Percentiles rank a stretch among this genome's conserved stretches.
phyloP scores from a whole-genome alignment of 2,888 invertebrate genomes.

The Dyspetes luteomarginatus region DNA sequence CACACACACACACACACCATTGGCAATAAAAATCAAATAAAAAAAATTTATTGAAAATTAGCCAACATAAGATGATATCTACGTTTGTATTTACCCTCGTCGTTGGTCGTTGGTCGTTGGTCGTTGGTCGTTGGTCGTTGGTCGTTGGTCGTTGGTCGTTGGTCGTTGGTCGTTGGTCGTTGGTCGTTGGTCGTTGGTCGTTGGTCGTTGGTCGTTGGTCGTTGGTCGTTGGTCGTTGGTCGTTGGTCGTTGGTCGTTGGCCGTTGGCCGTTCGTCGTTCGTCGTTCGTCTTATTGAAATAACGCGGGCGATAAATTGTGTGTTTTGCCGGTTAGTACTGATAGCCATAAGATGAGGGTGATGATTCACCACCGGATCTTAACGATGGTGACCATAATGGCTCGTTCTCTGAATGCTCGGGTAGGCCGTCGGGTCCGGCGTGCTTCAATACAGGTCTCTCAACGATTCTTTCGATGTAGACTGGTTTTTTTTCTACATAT shows the following conservation, averaged over 20 bases:
- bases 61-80: not conserved
- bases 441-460: constrained; percentile 78
- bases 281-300: too few relatives aligned
- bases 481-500: constrained; percentile 80
- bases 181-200: too few relatives aligned
- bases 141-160: not conserved
- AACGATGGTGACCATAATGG: constrained; percentile 73
- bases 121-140: not conserved
- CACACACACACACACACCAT: constrained; percentile 40
- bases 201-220: too few relatives aligned
- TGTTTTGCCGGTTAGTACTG: constrained; percentile 11
- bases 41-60: constrained; percentile 46
- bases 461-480: constrained; percentile 78
- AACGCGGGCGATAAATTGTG: not conserved
- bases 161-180: not conserved
- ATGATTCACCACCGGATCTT: too few relatives aligned
- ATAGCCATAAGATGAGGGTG: constrained; percentile 76
- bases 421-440: not conserved
- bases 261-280: too few relatives aligned
- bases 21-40: constrained; percentile 55
- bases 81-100: not conserved
- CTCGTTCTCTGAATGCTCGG: constrained; percentile 71
- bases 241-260: too few relatives aligned
- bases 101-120: not conserved
- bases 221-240: too few relatives aligned